phyloP scores from a whole-genome alignment of 2,113 vertebrate genomes.

The Psilopogon haemacephalus region DNA sequence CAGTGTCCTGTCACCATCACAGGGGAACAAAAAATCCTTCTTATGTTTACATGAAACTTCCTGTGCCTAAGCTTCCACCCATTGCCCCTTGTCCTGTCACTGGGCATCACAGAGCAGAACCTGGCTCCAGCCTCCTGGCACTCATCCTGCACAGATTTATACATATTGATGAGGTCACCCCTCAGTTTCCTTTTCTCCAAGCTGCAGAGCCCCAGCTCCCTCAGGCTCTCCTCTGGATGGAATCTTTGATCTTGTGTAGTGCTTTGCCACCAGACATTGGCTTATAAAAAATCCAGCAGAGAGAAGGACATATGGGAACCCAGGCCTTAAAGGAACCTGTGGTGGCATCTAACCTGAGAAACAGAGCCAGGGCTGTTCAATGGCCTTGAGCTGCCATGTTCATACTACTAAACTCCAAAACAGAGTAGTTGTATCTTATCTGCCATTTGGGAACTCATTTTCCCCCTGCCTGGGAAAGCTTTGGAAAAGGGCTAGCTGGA shows the following conservation, averaged over 20 bases:
- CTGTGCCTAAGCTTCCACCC: too few relatives aligned
- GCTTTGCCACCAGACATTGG: background rate
- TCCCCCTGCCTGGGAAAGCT: background rate
- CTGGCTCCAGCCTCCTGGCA: too few relatives aligned
- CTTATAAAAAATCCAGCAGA: background rate
- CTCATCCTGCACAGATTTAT: too few relatives aligned
- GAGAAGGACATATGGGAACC: background rate
- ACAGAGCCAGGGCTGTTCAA: background rate
- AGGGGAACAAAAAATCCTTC: too few relatives aligned
- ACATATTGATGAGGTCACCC: too few relatives aligned
- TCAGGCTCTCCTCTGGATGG: too few relatives aligned
- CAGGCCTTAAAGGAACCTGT: background rate
- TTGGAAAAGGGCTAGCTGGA: background rate
- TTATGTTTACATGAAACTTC: too few relatives aligned
- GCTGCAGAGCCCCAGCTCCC: too few relatives aligned
- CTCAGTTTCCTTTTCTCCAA: too few relatives aligned
- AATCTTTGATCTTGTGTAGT: background rate
- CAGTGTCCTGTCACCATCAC: too few relatives aligned
- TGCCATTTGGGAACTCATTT: background rate
- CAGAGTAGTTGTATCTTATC: background rate
- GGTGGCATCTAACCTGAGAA: background rate
- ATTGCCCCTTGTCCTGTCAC: too few relatives aligned
- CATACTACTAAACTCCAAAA: background rate
- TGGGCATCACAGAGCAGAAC: too few relatives aligned
- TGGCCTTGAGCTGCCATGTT: background rate